Conservation (phyloP, 1,140 invertebrate species). For the Branchinecta lindahli region DNA sequence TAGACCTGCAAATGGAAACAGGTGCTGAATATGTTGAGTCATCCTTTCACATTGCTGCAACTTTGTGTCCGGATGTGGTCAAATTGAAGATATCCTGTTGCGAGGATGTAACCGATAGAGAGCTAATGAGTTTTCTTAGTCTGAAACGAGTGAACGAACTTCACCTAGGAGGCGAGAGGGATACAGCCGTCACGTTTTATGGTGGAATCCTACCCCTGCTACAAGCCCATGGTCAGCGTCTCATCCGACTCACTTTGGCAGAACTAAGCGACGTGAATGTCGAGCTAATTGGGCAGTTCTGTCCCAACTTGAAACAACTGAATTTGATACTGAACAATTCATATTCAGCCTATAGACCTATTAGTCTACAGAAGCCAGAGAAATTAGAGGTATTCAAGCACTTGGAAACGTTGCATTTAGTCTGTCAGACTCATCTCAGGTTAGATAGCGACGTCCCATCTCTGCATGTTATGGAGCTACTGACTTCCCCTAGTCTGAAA, state of each 20-base stretch:
- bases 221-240: slow-evolving; percentile 6
- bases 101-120: slow-evolving; percentile 14
- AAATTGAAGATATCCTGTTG: slow-evolving; percentile 15
- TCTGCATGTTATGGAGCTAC: slow-evolving; percentile 12
- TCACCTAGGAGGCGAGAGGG: slow-evolving; percentile 14
- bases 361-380: background rate
- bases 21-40: background rate
- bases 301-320: slow-evolving; percentile 10
- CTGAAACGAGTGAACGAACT: slow-evolving; percentile 13
- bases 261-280: slow-evolving; percentile 17
- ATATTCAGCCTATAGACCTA: slow-evolving; percentile 11
- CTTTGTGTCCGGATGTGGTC: slow-evolving; percentile 16
- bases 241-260: slow-evolving; percentile 14
- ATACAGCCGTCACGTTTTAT: slow-evolving; percentile 16
- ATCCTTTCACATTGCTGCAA: slow-evolving; percentile 7
- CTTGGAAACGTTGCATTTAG: slow-evolving; percentile 17
- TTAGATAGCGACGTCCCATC: slow-evolving; percentile 14
- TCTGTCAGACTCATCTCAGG: slow-evolving; percentile 16
- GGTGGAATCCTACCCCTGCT: slow-evolving; percentile 17
- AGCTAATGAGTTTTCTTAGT: slow-evolving; percentile 13
- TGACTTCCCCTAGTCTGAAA: slow-evolving; percentile 11
- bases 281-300: slow-evolving; percentile 12
- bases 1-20: slow-evolving; percentile 11
- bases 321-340: slow-evolving; percentile 16
- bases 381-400: background rate